Base-by-base conservation (phyloP, 2,888 invertebrate species). In the Pheosia gnoma region DNA sequence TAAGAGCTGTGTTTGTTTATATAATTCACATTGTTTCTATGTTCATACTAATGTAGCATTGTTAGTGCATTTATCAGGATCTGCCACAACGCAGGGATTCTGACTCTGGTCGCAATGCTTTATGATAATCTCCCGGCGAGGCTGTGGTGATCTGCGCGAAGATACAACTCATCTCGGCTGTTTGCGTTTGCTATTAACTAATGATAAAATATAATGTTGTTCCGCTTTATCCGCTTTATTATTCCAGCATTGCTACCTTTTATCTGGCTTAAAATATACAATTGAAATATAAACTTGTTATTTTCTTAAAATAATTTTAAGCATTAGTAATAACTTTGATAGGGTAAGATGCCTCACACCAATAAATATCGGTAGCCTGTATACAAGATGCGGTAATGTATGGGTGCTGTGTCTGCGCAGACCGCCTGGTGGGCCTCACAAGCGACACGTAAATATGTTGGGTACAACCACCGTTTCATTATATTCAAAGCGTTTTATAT, bases 91-190 rank as follows among this genome's bases (percentile, higher is more conserved):
- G 77, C 73, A 66, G 55, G 39, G 25, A 25, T 25, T 7, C 37
- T 25, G 25, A 25, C 55, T 72, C 64, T 63, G 59, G 70, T 69
- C 60, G 61, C 69, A 58, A 61, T 69, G 73, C 69, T 76, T 74
- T 79, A 82, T 73, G 79, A 80, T 82, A 79, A 82, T 81, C 80
- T 80, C 60, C 60, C 65, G 63, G 71, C 74, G 71, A 71, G 72
- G 68, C 68, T 59, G 59, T 72, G 68, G 70, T 68, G 78, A 80
- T 81, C 75, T 66, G 60, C 58, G 58, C 66, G 43, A 59, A 74
- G 77, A 79, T 78, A 78, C 76, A 76, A 72, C 78, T 78, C 79
- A 81, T 78, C 76, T 73, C 69, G 75, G 60, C 63, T 71, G 71
- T 71, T 76, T 74, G 74, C 72, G 62, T 74, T 75, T 70, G 60